Conservation (phyloP, 2,888 invertebrate genomes). For the Epistrophe eligans region DNA sequence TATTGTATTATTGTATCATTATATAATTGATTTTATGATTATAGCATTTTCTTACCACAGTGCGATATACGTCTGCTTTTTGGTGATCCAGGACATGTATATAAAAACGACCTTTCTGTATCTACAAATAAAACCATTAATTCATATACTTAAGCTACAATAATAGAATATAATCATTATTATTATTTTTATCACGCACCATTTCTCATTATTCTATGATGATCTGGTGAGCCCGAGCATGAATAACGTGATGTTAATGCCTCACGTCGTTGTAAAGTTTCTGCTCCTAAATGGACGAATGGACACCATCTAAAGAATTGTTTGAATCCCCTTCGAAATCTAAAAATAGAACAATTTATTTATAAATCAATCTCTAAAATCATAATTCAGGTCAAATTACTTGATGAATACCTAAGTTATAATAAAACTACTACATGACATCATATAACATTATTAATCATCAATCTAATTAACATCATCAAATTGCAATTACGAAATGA, state of each 20-base stretch:
- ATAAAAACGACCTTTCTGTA: slow-evolving; percentile 83
- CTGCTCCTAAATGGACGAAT: slow-evolving; percentile 88
- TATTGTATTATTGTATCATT: not conserved
- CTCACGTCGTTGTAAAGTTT: slow-evolving; percentile 89
- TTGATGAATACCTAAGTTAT: not conserved
- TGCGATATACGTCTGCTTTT: slow-evolving; percentile 82
- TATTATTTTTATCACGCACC: slow-evolving; percentile 84
- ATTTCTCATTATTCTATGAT: slow-evolving; percentile 88
- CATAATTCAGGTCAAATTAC: not conserved
- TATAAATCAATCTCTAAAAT: no score
- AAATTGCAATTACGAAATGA: slow-evolving; percentile 42
- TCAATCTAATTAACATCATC: slow-evolving; percentile 24
- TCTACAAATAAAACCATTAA: slow-evolving; percentile 77
- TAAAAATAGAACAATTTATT: slow-evolving; percentile 82
- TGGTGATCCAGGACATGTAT: slow-evolving; percentile 83
- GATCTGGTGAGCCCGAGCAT: slow-evolving; percentile 91
- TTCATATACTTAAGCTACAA: not conserved
- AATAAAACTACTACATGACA: not conserved
- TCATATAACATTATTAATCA: not conserved
- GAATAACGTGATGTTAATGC: slow-evolving; percentile 91
- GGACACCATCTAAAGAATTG: slow-evolving; percentile 96
- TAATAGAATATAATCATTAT: not conserved
- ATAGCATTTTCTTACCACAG: slow-evolving; percentile 79
- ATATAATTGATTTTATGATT: not conserved
- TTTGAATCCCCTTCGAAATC: slow-evolving; percentile 96